Percentiles rank a stretch among this genome's conserved stretches.
phyloP scores from a whole-genome alignment of 2,113 vertebrate species.

The Periophthalmodon schlosseri region DNA sequence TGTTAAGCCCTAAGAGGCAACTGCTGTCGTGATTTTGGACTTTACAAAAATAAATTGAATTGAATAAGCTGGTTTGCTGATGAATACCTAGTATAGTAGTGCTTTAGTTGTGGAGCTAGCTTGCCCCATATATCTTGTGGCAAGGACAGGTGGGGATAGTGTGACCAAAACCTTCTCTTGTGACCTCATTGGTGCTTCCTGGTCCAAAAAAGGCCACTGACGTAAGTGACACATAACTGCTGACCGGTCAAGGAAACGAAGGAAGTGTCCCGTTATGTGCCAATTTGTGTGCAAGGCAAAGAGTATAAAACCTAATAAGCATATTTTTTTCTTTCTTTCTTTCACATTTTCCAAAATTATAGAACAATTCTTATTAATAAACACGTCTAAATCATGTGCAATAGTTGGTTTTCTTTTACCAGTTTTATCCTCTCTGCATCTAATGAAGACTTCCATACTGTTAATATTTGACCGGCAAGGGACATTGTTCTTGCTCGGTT shows the following conservation, averaged over 20 bases:
- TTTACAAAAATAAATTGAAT: too few relatives aligned
- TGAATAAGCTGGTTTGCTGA: not conserved
- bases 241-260: conserved; percentile 8
- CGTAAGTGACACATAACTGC: conserved; percentile 55
- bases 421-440: too few relatives aligned
- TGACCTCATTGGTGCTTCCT: conserved; percentile 11
- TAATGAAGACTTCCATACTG: too few relatives aligned
- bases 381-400: not conserved
- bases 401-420: not conserved
- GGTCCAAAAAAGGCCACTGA: conserved; percentile 36
- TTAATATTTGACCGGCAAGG: too few relatives aligned
- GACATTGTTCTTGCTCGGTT: too few relatives aligned
- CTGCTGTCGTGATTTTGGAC: too few relatives aligned
- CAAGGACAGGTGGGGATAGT: not conserved
- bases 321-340: too few relatives aligned
- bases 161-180: not conserved
- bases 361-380: not conserved
- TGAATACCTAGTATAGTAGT: not conserved
- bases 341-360: not conserved
- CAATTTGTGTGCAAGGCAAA: too few relatives aligned
- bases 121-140: not conserved
- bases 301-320: too few relatives aligned
- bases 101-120: not conserved
- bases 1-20: too few relatives aligned
- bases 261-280: not conserved